Evolutionary conservation across 2,113 vertebrate species (phyloP).

Genomic region (Pholis gunnellus): DNA sequence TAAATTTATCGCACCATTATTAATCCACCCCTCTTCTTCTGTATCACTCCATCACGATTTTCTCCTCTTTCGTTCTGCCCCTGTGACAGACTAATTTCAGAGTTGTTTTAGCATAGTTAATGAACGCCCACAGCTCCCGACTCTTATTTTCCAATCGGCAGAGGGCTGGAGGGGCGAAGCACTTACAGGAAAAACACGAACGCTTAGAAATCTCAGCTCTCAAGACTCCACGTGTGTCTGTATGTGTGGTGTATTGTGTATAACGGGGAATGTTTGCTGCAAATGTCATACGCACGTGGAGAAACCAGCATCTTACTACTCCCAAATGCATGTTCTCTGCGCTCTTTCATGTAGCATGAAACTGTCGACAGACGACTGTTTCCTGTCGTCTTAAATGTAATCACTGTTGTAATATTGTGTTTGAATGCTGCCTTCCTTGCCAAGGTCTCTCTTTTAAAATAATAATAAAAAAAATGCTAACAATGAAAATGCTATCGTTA

Average conservation of each 20-base stretch:
- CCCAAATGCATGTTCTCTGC: not conserved
- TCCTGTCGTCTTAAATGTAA: too few species aligned
- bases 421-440: too few species aligned
- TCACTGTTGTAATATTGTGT: too few species aligned
- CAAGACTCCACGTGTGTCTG: not conserved
- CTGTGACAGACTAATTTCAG: slow-evolving; percentile 35
- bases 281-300: not conserved
- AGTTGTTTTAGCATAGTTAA: slow-evolving; percentile 39
- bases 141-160: slow-evolving; percentile 16
- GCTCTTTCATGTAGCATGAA: not conserved
- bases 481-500: not conserved
- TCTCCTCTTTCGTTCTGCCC: slow-evolving; percentile 3
- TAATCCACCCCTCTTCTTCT: not conserved
- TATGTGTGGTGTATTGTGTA: not conserved
- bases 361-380: too few species aligned
- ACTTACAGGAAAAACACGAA: not conserved
- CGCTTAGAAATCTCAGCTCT: not conserved
- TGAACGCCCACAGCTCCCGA: slow-evolving; percentile 24
- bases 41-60: slow-evolving; percentile 23
- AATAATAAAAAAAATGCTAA: not conserved
- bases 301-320: not conserved
- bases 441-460: too few species aligned
- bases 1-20: slow-evolving; percentile 15
- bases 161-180: not conserved
- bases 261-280: not conserved